Evolutionary conservation across 2,113 vertebrate species (phyloP).

Genomic region (Zapornia atra): DNA sequence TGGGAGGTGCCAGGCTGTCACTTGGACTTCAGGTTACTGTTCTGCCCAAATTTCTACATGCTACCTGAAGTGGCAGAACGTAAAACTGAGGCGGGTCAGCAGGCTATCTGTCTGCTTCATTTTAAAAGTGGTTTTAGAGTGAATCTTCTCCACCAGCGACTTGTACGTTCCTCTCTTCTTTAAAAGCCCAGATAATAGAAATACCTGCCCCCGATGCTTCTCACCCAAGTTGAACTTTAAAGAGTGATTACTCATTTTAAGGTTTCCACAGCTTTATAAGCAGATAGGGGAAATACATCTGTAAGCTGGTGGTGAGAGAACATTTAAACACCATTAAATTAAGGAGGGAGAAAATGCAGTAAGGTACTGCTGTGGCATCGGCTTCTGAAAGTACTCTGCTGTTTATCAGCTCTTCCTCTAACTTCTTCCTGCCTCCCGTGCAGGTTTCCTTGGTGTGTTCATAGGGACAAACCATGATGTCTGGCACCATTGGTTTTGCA

Average conservation of each 20-base stretch:
- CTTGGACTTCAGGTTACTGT: not conserved
- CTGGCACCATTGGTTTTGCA: not conserved
- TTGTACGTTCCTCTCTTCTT: not conserved
- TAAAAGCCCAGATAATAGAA: not conserved
- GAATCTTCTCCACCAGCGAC: constrained; percentile 15
- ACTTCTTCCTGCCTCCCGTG: not conserved
- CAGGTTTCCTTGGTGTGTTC: not conserved
- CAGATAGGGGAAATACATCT: not conserved
- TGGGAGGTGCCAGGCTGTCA: not conserved
- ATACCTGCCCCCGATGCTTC: not conserved
- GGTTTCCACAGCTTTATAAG: not conserved
- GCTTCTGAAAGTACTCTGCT: not conserved
- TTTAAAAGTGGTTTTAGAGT: not conserved
- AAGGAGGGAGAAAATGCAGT: not conserved
- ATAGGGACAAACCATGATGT: not conserved
- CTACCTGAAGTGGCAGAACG: not conserved
- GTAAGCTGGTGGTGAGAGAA: not conserved
- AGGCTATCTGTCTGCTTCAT: not conserved
- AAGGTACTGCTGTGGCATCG: not conserved
- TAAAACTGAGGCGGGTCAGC: not conserved
- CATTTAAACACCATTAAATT: not conserved
- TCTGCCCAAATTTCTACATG: accelerated
- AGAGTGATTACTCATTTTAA: not conserved
- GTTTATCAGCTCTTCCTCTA: not conserved
- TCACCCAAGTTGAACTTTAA: not conserved